These are phyloP conservation scores for Monarcha castaneiventris DNA, from an alignment of 2,113 vertebrate species.

Conservation along the genomic window DNA sequence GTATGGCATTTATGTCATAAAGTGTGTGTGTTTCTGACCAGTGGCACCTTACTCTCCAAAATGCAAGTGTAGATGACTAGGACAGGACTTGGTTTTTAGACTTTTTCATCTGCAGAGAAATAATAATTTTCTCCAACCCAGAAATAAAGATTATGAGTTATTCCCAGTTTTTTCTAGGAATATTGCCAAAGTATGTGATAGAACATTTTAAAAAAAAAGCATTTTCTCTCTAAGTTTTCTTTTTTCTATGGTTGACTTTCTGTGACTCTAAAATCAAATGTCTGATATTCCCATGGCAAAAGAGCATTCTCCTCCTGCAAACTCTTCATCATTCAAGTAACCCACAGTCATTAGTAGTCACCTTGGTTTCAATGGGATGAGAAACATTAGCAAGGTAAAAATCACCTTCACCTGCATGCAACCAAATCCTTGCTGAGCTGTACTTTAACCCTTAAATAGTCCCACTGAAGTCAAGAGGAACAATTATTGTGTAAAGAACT, in stretches of 20 bases:
- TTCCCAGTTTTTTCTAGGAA: background rate
- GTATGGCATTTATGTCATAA: background rate
- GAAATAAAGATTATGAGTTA: constrained; percentile 33
- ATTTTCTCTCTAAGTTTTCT: background rate
- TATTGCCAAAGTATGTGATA: background rate
- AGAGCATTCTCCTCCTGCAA: background rate
- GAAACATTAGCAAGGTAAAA: background rate
- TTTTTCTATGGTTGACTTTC: background rate
- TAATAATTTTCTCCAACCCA: background rate
- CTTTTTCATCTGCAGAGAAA: constrained; percentile 39
- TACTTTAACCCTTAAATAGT: background rate
- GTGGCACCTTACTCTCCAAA: background rate
- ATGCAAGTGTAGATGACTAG: background rate
- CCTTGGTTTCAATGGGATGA: background rate
- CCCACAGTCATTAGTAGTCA: background rate
- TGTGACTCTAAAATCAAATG: background rate
- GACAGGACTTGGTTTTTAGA: background rate
- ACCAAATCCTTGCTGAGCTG: background rate
- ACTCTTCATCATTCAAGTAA: background rate
- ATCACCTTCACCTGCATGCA: background rate
- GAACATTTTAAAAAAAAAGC: background rate
- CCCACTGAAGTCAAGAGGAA: background rate
- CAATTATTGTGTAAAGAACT: background rate
- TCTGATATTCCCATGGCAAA: background rate
- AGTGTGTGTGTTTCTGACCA: background rate